Base-by-base conservation (phyloP, 2,797 vertebrate genomes). In the Neolamprologus multifasciatus region DNA sequence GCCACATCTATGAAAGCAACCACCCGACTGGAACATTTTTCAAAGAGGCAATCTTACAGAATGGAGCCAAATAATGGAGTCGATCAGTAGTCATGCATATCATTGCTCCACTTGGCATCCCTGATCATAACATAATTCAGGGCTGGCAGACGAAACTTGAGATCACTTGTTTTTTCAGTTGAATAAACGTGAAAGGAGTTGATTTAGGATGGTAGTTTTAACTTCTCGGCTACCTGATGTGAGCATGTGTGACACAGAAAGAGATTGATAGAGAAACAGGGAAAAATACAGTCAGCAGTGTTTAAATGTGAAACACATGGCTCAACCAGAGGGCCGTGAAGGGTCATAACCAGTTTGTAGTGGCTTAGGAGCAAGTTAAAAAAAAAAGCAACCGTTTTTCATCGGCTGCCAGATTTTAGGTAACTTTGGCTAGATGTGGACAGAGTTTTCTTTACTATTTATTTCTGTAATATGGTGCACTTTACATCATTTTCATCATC, bases 221-320 rank as follows among this genome's bases (percentile, higher is more conserved):
- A 67, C 77, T 88, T 80, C 78, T 52, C 52, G 4, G 90, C 93
- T 93, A 91, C 88, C 88, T 90, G 86, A 90, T 86, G 85, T 88
- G n/a, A n/a, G 84, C 54, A 12, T 54, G 83, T 87, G 86, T 88
- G 90, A 90, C 88, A 86, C 82, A 84, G 79, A 26, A 19, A 51
- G 51, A 89, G 90, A 86, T 33, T 87, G 86, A 89, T 78, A 55
- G 82, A 89, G 82, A 89, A 86, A 76, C 21, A 59, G 43, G 79
- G 69, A 45, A 51, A 54, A 88, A 89, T 82, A 76, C 77, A 71
- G 71, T 84, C 81, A 40, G 74, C 26, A 17, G 57, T 43, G 69
- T 88, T 90, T 84, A 86, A 92, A 95, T 93, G 55, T 80, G 84
- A 94, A 95, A 92, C 95, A 95, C 43, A 92, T 94, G 93, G 77